A percentile compares a stretch with the other conserved stretches of the same genome.
Conservation (phyloP, 1,140 invertebrate species). For the Atta cephalotes region DNA sequence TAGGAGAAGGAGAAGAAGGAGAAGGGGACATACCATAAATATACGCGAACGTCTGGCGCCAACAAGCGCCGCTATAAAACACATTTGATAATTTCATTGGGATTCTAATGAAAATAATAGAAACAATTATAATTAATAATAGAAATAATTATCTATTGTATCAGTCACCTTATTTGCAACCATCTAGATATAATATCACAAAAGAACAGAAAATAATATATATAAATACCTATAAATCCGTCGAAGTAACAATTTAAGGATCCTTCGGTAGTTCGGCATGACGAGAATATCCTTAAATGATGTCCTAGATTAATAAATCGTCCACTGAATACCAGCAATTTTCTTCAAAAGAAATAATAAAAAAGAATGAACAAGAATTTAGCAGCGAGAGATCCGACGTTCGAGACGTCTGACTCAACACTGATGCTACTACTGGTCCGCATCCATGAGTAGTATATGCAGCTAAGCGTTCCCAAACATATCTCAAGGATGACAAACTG, state of each 20-base stretch:
- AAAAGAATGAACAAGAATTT: not conserved
- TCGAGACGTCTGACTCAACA: slow-evolving; percentile 71
- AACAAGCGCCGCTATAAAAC: slow-evolving; percentile 10
- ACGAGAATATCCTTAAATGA: not conserved
- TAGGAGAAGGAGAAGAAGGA: not conserved
- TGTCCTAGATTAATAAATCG: not conserved
- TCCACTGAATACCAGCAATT: not conserved
- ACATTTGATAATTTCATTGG: slow-evolving; percentile 24
- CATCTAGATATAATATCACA: not conserved
- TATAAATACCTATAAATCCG: slow-evolving; percentile 33
- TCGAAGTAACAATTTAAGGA: slow-evolving; percentile 8
- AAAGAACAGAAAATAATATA: not conserved
- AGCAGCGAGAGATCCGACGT: slow-evolving; percentile 43
- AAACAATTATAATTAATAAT: not conserved
- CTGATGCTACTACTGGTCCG: slow-evolving; percentile 66
- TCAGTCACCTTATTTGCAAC: not conserved
- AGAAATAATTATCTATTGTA: not conserved
- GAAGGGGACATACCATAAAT: slow-evolving; percentile 8
- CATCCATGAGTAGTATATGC: slow-evolving; percentile 68
- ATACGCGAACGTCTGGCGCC: slow-evolving; percentile 65
- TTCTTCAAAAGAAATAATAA: not conserved
- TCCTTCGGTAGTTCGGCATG: not conserved
- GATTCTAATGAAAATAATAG: too few relatives aligned
- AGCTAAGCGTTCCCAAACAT: slow-evolving; percentile 39
- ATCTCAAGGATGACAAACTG: not conserved